A percentile compares a stretch with the other conserved stretches of the same genome.
Conservation (phyloP, 2,888 invertebrate species). For the Cephus pulcher region DNA sequence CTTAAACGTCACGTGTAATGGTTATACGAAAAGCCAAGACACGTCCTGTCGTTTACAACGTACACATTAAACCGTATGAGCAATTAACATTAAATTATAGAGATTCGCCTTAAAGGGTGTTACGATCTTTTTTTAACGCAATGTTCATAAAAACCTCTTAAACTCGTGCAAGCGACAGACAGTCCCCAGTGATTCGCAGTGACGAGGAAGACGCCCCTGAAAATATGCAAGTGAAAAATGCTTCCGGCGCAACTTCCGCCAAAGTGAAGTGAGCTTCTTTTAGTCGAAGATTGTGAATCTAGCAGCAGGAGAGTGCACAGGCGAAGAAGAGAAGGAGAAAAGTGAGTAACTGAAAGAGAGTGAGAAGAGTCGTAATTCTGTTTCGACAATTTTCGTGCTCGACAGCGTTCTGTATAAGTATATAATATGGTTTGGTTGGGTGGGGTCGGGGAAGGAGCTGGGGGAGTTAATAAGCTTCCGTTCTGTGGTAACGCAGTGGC, state of each 20-base stretch:
- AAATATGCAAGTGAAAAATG: background rate
- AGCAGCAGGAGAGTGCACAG: background rate
- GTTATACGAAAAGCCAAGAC: background rate
- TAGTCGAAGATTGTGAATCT: background rate
- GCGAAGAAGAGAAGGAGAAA: background rate
- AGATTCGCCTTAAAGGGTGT: background rate
- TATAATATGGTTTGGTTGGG: background rate
- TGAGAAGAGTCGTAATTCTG: background rate
- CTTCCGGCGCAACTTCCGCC: background rate
- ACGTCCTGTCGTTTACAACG: background rate
- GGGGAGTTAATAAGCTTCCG: constrained; percentile 1
- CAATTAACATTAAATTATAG: background rate
- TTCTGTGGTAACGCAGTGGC: background rate
- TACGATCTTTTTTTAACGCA: background rate
- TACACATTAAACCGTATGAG: background rate
- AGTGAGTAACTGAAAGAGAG: background rate
- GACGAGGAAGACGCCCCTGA: background rate
- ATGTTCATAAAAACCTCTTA: background rate
- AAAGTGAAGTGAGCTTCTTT: background rate
- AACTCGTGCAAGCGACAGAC: background rate
- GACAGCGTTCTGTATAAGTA: background rate
- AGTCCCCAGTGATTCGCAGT: background rate
- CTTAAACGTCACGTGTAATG: background rate
- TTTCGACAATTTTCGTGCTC: constrained; percentile 1
- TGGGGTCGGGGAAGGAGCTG: background rate